Evolutionary conservation across 2,888 invertebrate genomes (phyloP), one percentile per base, ranked within the genome.

Genomic region (Leptinotarsa juncta): DNA sequence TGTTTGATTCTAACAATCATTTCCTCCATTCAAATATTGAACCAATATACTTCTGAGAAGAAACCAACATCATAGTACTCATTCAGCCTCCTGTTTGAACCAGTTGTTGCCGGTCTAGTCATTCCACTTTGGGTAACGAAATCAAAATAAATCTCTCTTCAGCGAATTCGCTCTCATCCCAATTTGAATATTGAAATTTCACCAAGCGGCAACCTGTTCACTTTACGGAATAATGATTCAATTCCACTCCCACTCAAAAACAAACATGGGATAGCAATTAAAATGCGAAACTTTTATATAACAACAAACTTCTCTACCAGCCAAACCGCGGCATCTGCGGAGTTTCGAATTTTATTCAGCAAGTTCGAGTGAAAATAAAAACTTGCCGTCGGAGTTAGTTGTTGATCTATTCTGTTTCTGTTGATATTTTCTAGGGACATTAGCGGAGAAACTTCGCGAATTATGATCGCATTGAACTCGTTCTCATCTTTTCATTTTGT

Each of bases 211-310:
- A 57, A 57, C 10, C 57, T 15, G 20, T 18, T 18, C 20, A 57
- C 23, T 57, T 23, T 7, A 23, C 23, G 18, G 12, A 14, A 18
- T 57, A 57, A 23, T 57, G 14, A 57, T 42, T 42, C 42, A 42
- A 23, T 26, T 57, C 26, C 4, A 18, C 20, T 57, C 4, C 23
- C 57, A 23, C 4, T 20, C 20, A 26, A 57, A 57, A 57, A 57
- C 57, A 57, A 57, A 57, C 57, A 57, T 20, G 57, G 15, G 14
- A 12, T 20, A 20, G 57, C 57, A 57, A 57, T 57, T 57, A 57
- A 57, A 57, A 57, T 57, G 23, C 57, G 26, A 57, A 57, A 57
- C 57, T 57, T 57, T 23, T 57, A 57, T 57, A 57, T 57, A 57
- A 23, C 23, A 57, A 57, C 57, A 57, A 57, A 57, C 23, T 57